Evolutionary conservation across 2,888 invertebrate species (phyloP).

Genomic region (Eurytoma adleriae): DNA sequence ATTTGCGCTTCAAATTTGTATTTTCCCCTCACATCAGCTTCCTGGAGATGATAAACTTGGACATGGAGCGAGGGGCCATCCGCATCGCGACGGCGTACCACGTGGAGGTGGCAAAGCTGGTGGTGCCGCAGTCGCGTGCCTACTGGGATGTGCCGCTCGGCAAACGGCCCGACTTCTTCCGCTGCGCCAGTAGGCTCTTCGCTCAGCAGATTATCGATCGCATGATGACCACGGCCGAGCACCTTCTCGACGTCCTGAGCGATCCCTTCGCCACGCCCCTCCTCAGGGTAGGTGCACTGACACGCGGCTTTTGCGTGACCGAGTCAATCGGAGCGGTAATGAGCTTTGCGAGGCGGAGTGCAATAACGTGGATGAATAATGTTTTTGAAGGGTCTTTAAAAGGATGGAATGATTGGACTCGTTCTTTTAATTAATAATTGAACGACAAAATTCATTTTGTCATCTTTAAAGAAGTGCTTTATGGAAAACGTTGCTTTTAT

Average conservation of each 20-base stretch:
- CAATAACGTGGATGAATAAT: too few relatives aligned
- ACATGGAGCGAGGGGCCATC: conserved; percentile 62
- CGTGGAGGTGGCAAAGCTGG: conserved; percentile 63
- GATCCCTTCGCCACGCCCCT: conserved; percentile 63
- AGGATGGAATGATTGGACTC: too few relatives aligned
- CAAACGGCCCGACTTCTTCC: conserved; percentile 61
- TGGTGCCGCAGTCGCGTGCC: conserved; percentile 64
- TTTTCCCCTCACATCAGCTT: conserved; percentile 60
- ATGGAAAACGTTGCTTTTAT: too few relatives aligned
- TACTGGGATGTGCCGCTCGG: conserved; percentile 61
- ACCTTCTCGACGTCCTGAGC: conserved; percentile 62
- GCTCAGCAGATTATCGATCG: conserved; percentile 65
- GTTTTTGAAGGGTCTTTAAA: too few relatives aligned
- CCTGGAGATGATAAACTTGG: conserved; percentile 61
- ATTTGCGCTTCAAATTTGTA: not conserved
- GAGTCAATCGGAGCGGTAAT: not conserved
- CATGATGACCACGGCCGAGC: conserved; percentile 65
- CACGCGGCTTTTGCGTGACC: not conserved
- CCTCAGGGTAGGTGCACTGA: conserved; percentile 61
- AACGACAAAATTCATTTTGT: too few relatives aligned
- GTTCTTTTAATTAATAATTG: too few relatives aligned
- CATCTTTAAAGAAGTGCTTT: too few relatives aligned
- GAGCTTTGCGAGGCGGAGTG: too few relatives aligned
- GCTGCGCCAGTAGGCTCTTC: conserved; percentile 64
- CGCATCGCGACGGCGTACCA: conserved; percentile 64